Base-by-base conservation (phyloP, 2,113 vertebrate species). In the Crotalus helleri region DNA sequence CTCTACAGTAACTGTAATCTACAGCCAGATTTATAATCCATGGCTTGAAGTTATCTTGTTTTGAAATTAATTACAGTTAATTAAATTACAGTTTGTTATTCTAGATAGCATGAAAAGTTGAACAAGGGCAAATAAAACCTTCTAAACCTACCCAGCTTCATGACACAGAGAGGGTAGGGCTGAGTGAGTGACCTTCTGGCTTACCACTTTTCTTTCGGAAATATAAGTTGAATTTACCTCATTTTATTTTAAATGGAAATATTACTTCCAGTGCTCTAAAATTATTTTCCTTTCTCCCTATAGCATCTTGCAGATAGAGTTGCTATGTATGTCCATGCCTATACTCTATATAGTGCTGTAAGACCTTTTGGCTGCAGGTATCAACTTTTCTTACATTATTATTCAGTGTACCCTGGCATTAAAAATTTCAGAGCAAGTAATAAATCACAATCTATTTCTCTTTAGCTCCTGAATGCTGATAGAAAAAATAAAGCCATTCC, bases 281-380 rank as follows among this genome's bases (percentile, higher is more conserved):
- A 54, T 24, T 1, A 54, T 17, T 46, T 46, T 15, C 19, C 92
- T 92, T 88, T 21, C 46, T 29, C 12, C 8, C 10, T 87, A 0
- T n/a, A 99, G 99, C 99, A 99, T 95, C 98, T 99, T 85, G 98
- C 99, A 0, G 99, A 99, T 95, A 97, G 99, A 98, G 99, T 99
- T 96, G 98, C 99, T 90, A 99, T 99, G 99, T 99, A 99, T 0
- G 99, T 99, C 59, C 99, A 99, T 3, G 99, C 99, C 3, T 99
- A 99, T 96, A 99, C 99, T 0, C 97, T 99, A 46, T 99, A 99
- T 98, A 99, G 99, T 51, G 99, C 99, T 11, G 99, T 99, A 61
- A 98, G 99, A 93, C 99, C 99, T 33, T 99, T 99, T 33, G 99
- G 99, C n/a, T 99, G 99, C 98, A 99, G 99, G 99, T 99, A 94